phyloP scores from a whole-genome alignment of 2,888 invertebrate species.

The Drosophila niveifrons region DNA sequence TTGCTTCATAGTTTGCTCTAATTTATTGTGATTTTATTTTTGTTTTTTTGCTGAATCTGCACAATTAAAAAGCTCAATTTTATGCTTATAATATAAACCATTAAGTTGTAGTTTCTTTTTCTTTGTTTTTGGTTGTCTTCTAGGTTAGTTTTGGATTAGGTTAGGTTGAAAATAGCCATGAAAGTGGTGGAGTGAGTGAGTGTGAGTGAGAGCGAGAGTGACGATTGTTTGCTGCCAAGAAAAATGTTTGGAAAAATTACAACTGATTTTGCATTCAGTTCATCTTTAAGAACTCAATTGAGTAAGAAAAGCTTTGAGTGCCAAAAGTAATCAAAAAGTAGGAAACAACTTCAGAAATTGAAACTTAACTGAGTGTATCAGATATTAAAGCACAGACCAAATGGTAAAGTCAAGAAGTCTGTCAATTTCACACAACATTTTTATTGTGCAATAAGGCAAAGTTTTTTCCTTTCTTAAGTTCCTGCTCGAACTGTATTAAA shows the following conservation, averaged over 20 bases:
- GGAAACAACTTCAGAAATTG: no score
- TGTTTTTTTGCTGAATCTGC: slow-evolving; percentile 56
- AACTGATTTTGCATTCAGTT: no score
- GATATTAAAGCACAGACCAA: no score
- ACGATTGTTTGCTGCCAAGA: slow-evolving; percentile 6
- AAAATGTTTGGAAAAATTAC: not conserved
- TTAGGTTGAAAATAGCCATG: slow-evolving; percentile 27
- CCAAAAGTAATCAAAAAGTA: no score
- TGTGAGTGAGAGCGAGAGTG: not conserved
- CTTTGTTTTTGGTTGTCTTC: slow-evolving; percentile 17
- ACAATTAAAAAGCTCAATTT: slow-evolving; percentile 78
- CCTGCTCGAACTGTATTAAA: no score
- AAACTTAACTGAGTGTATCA: no score
- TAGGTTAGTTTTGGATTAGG: slow-evolving; percentile 60
- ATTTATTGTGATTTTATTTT: slow-evolving; percentile 34
- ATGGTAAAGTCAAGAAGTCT: no score
- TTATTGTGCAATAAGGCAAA: no score
- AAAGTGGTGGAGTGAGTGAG: slow-evolving; percentile 6
- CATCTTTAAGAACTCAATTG: no score
- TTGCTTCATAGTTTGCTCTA: slow-evolving; percentile 3
- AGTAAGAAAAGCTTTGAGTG: no score
- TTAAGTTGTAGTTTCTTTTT: slow-evolving; percentile 57
- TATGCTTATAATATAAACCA: slow-evolving; percentile 73
- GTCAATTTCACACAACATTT: no score
- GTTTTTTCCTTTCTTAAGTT: no score